Percentiles rank a stretch among this genome's conserved stretches.
phyloP scores from a whole-genome alignment of 2,888 invertebrate genomes.

The Ectemnius cavifrons region DNA sequence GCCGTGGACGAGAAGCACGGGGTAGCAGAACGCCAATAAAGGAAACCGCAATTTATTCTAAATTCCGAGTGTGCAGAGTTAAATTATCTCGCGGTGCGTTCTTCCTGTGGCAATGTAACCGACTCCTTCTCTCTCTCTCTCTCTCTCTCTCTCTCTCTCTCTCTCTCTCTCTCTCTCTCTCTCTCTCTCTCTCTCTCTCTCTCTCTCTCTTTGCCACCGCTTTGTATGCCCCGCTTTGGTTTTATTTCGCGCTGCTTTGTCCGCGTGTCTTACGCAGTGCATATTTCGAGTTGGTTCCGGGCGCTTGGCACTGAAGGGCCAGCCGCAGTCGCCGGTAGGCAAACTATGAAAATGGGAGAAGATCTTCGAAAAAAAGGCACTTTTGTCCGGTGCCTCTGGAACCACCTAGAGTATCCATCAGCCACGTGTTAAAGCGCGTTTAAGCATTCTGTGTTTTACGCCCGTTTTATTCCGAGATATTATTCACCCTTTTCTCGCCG shows the following conservation, averaged over 20 bases:
- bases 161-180: not conserved
- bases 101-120: conserved; percentile 20
- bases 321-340: not conserved
- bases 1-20: not conserved
- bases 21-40: conserved; percentile 36
- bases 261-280: not conserved
- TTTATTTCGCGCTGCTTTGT: conserved; percentile 6
- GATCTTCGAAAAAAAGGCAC: not conserved
- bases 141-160: not conserved
- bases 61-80: conserved; percentile 25
- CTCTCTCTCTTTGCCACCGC: not conserved
- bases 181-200: not conserved
- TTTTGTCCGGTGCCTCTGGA: too few species aligned
- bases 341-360: not conserved
- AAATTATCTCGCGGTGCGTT: conserved; percentile 36
- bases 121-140: not conserved
- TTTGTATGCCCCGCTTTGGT: not conserved
- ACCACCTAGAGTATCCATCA: not conserved
- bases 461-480: not conserved
- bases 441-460: not conserved
- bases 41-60: conserved; percentile 53
- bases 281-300: conserved; percentile 40
- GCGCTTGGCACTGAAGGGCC: conserved; percentile 33
- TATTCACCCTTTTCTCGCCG: not conserved
- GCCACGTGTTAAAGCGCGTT: not conserved